Evolutionary conservation across 1,140 invertebrate genomes (phyloP).

Genomic region (Scaptomyza graminum): DNA sequence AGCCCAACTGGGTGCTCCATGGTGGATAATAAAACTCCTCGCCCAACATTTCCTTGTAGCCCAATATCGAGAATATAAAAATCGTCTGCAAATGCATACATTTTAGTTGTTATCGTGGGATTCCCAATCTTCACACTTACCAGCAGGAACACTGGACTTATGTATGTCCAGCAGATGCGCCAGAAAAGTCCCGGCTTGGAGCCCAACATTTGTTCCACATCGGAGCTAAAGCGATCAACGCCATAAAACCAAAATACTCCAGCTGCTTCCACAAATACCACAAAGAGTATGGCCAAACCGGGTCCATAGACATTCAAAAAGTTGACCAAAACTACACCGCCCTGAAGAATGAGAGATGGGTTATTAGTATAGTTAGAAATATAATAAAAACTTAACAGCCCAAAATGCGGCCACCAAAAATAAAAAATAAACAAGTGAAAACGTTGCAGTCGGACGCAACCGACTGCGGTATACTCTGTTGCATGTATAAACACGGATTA

Average conservation of each 20-base stretch:
- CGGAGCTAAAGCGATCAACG: conserved; percentile 92
- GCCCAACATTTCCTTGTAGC: conserved; percentile 94
- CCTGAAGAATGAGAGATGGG: conserved; percentile 84
- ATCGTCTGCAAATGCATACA: conserved; percentile 87
- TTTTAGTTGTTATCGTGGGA: neutral
- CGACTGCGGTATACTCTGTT: no score
- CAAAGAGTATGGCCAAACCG: conserved; percentile 97
- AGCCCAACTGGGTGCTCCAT: conserved; percentile 95
- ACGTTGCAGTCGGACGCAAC: no score
- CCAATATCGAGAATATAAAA: conserved; percentile 94
- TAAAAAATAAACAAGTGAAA: no score
- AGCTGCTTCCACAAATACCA: conserved; percentile 97
- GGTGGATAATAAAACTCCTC: conserved; percentile 94
- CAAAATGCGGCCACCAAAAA: no score
- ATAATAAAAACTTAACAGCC: no score
- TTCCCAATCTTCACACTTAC: conserved; percentile 60
- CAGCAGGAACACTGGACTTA: conserved; percentile 93
- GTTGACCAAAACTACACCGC: conserved; percentile 97
- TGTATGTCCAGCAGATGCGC: conserved; percentile 96
- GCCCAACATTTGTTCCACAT: conserved; percentile 96
- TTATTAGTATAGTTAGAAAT: neutral
- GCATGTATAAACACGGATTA: no score
- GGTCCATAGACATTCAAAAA: conserved; percentile 97
- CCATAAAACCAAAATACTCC: conserved; percentile 99
- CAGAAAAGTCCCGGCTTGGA: conserved; percentile 94